Evolutionary conservation across 2,797 vertebrate species (phyloP), one percentile per base, ranked within the genome.

Genomic region (Chelon labrosus): DNA sequence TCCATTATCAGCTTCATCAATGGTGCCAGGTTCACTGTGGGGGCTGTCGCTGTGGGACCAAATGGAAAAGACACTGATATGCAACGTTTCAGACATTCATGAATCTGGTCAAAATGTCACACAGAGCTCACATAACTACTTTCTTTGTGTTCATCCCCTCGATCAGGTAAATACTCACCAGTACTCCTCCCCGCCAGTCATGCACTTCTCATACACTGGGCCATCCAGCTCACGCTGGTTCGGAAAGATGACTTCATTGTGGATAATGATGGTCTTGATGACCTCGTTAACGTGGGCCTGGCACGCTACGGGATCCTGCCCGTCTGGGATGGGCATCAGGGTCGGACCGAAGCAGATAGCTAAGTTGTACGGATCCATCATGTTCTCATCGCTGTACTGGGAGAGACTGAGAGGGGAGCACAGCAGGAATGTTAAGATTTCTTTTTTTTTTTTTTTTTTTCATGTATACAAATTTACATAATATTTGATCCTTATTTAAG

Each of bases 261-360:
- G 95, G 20, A 95, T 89, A 84, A 99, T 99, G 93, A 99, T 98
- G 89, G 96, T 98, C 93, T 99, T 98, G 92, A 99, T 98, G 94
- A 98, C 96, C 88, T 99, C 98, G 2, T 99, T 99, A 87, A 99
- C 98, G 2, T 99, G 98, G 8, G 97, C 97, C 91, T 99, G 98
- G 91, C 97, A 98, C 44, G 96, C 92, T 67, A 99, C 98, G 0
- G 97, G 98, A 84, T 99, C 98, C 91, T 99, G 97, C 54, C 96
- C 96, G 0, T 99, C 98, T 0, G 98, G 98, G 69, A 99, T 98
- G 83, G 97, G 98, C 97, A 99, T 98, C 92, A 99, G 94, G 10
- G 98, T 99, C 56, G 98, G 98, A 70, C 98, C 98, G 1, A 99
- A 99, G 94, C 98, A 99, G 93, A 99, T 99, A 75, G 98, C 98